These are phyloP conservation scores for Harlomillsia oculata DNA, from an alignment of 1,140 invertebrate genomes.

Conservation along the genomic window DNA sequence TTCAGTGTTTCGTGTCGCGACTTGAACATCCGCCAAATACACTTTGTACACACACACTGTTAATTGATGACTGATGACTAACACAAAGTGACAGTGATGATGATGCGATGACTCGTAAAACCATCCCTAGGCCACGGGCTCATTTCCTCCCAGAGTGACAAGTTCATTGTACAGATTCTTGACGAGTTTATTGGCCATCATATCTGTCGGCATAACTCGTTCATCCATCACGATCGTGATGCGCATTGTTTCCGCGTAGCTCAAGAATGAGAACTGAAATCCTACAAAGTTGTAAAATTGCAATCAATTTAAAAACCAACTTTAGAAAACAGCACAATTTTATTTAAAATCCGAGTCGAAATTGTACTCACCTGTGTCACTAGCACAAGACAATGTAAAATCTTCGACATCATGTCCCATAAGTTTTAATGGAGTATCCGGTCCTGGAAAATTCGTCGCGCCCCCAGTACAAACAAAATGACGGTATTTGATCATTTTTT, in stretches of 20 bases:
- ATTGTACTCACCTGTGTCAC: conserved; percentile 5
- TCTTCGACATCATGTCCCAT: conserved; percentile 14
- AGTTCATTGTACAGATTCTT: conserved; percentile 25
- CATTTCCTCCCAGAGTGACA: conserved; percentile 10
- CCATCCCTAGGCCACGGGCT: no score
- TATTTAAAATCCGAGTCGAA: background rate
- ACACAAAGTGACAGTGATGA: no score
- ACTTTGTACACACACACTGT: no score
- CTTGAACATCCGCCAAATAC: no score
- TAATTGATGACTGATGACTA: no score
- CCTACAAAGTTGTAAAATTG: conserved; percentile 10
- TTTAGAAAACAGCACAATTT: background rate
- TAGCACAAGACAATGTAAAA: conserved; percentile 7
- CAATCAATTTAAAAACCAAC: no score
- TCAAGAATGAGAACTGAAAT: conserved; percentile 19
- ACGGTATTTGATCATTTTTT: conserved; percentile 1
- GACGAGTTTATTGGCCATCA: conserved; percentile 19
- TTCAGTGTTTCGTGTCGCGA: no score
- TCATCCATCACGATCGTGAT: conserved; percentile 19
- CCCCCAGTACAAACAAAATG: background rate
- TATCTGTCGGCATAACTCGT: conserved; percentile 14
- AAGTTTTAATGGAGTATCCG: background rate
- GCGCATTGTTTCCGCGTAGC: conserved; percentile 20
- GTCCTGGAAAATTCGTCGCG: background rate
- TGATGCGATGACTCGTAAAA: no score